Evolutionary conservation across 1,140 invertebrate species (phyloP).

Genomic region (Luehdorfia chinensis): DNA sequence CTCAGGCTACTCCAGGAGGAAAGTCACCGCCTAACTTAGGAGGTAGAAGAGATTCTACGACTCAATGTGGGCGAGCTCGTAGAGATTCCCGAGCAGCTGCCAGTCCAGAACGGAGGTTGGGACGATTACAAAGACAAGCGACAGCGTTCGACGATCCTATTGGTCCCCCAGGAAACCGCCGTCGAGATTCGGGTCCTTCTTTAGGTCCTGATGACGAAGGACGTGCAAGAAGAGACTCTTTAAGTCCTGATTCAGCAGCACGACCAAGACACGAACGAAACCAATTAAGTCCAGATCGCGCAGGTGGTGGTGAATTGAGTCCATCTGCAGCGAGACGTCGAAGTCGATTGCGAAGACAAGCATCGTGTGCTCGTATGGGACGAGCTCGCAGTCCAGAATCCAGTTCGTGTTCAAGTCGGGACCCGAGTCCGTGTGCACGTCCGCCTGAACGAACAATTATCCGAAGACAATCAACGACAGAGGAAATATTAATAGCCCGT

Average conservation of each 20-base stretch:
- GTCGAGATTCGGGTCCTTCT: conserved; percentile 84
- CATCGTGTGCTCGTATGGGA: conserved; percentile 82
- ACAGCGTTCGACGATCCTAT: conserved; percentile 92
- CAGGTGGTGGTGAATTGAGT: conserved; percentile 84
- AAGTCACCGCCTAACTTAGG: conserved; percentile 79
- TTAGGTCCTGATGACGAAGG: conserved; percentile 87
- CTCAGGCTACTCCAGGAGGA: conserved; percentile 71
- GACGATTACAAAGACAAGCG: conserved; percentile 88
- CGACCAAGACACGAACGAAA: conserved; percentile 83
- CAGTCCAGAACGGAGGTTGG: conserved; percentile 84
- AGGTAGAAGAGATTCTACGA: conserved; percentile 88
- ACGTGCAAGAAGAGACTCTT: conserved; percentile 87
- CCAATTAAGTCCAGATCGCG: conserved; percentile 87
- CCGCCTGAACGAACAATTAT: conserved; percentile 83
- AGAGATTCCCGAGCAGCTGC: conserved; percentile 83
- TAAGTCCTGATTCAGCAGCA: conserved; percentile 92
- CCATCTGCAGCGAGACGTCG: conserved; percentile 81
- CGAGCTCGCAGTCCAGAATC: conserved; percentile 83
- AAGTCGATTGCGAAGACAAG: conserved; percentile 85
- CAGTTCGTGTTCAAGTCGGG: conserved; percentile 84
- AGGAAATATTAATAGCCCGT: conserved; percentile 93
- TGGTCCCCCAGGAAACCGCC: conserved; percentile 84
- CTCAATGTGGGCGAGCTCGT: conserved; percentile 84
- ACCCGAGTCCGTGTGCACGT: conserved; percentile 85
- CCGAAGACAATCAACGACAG: conserved; percentile 91